Evolutionary conservation across 2,113 vertebrate species (phyloP), one percentile per base, ranked within the genome.

Genomic region (Plectropomus leopardus): DNA sequence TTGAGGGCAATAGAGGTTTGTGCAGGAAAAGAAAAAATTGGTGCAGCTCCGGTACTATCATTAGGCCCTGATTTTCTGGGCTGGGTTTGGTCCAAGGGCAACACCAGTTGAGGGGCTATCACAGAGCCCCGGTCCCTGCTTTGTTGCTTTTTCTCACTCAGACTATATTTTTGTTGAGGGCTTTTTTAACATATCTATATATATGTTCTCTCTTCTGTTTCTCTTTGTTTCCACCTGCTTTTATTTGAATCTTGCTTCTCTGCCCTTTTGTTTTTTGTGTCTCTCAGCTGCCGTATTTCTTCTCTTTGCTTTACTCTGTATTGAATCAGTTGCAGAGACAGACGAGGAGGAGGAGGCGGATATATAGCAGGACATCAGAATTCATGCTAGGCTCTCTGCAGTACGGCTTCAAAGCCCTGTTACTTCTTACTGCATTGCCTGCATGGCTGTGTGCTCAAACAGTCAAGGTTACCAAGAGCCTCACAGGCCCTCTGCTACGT

Each of bases 381-480:
- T 97, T 95, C 96, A 96, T 96, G 96, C 96, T 96, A 51, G 92
- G 89, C 86, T 91, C 94, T 96, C 96, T 94, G 96, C 96, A 93
- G 89, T 61, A 60, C 80, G 86, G 85, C 96, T 96, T 97, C 96
- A 96, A 97, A 96, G 80, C 7, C 58, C 2, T 44, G 50, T 91
- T 86, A 80, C 69, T 70, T 86, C 80, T 71, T 53, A 30, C 94
- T 86, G 94, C 87, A 91, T 95, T 72, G 92, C 94, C 36, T 92
- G 91, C 76, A 82, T 86, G 81, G 84, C 93, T 94, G 80, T 88
- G 92, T 88, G 90, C 72, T 19, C 92, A 91, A 95, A 90, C 92
- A 80, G 78, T 95, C 96, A 89, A 96, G 96, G 96, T 90, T 89
- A 84, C 84, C 44, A 32, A 84, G 95, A 88, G 67, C 72, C 72